These are phyloP conservation scores for Catostomus latipinnis DNA, from an alignment of 2,797 vertebrate genomes.

Conservation along the genomic window DNA sequence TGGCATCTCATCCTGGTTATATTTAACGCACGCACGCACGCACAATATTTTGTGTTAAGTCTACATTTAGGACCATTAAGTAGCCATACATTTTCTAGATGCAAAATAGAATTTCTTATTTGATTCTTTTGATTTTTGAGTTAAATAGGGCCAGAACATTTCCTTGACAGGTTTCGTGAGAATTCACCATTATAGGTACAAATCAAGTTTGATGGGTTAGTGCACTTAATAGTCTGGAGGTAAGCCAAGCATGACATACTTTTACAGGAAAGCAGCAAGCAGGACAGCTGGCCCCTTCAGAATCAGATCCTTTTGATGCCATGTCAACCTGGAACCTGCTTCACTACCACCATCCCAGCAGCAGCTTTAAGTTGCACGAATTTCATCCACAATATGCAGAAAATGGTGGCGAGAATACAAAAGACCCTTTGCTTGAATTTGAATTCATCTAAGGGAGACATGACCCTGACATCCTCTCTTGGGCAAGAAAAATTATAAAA, in stretches of 20 bases:
- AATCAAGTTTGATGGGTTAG: slow-evolving; percentile 51
- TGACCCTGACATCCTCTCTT: slow-evolving; percentile 24
- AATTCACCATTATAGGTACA: slow-evolving; percentile 25
- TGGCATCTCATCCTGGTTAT: too few relatives aligned
- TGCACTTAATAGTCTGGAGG: slow-evolving; percentile 39
- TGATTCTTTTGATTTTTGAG: too few relatives aligned
- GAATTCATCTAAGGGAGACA: slow-evolving; percentile 1
- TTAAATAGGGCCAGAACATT: too few relatives aligned
- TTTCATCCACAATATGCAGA: slow-evolving; percentile 13
- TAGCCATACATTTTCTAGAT: too few relatives aligned
- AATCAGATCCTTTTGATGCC: slow-evolving; percentile 33
- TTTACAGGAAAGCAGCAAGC: slow-evolving; percentile 42
- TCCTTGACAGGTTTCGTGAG: too few relatives aligned
- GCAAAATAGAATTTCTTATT: too few relatives aligned
- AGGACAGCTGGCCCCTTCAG: slow-evolving; percentile 40
- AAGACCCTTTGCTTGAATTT: slow-evolving; percentile 2
- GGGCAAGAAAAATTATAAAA: not conserved
- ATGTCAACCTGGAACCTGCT: slow-evolving; percentile 43
- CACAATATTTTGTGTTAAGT: too few relatives aligned
- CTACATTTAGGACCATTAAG: too few relatives aligned
- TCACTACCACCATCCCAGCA: slow-evolving; percentile 33
- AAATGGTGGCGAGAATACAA: not conserved
- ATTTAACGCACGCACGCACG: too few relatives aligned
- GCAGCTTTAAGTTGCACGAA: slow-evolving; percentile 38
- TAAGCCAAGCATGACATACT: slow-evolving; percentile 46